Conservation (phyloP, 2,888 invertebrate genomes). For the Erannis defoliaria region DNA sequence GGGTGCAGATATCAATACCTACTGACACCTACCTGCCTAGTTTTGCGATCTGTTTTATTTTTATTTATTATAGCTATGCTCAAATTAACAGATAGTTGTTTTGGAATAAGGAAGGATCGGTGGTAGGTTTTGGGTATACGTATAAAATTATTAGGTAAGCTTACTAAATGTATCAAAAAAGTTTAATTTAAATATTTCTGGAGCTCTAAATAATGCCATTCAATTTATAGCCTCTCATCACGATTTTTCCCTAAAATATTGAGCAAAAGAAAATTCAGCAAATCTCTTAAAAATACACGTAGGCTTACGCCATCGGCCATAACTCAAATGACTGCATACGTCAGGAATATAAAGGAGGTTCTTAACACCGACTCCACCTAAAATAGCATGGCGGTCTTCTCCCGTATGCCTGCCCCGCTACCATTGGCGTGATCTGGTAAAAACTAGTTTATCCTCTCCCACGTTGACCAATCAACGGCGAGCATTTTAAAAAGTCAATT, state of each 20-base stretch:
- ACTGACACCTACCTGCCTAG: not conserved
- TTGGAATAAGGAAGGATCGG: not conserved
- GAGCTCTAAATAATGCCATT: conserved; percentile 27
- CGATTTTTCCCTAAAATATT: conserved; percentile 59
- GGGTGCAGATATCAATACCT: conserved; percentile 4
- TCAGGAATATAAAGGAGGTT: conserved; percentile 85
- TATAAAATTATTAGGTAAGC: too few species aligned
- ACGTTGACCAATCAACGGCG: conserved; percentile 76
- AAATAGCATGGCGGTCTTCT: conserved; percentile 80
- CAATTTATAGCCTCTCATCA: conserved; percentile 54
- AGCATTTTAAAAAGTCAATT: conserved; percentile 71
- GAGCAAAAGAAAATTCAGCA: conserved; percentile 69
- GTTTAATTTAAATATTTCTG: not conserved
- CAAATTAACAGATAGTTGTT: not conserved
- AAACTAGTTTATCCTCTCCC: conserved; percentile 65
- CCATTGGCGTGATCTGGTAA: conserved; percentile 73
- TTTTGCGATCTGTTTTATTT: not conserved
- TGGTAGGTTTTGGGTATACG: too few species aligned
- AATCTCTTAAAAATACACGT: conserved; percentile 76
- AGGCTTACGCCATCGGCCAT: conserved; percentile 78
- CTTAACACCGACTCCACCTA: conserved; percentile 75
- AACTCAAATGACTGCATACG: conserved; percentile 84
- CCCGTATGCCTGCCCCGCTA: conserved; percentile 59
- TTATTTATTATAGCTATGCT: not conserved
- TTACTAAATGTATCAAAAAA: too few species aligned